Percentiles rank a stretch among this genome's conserved stretches.
Evolutionary conservation across 2,113 vertebrate genomes (phyloP).

Genomic region (Aspidoscelis tigris): DNA sequence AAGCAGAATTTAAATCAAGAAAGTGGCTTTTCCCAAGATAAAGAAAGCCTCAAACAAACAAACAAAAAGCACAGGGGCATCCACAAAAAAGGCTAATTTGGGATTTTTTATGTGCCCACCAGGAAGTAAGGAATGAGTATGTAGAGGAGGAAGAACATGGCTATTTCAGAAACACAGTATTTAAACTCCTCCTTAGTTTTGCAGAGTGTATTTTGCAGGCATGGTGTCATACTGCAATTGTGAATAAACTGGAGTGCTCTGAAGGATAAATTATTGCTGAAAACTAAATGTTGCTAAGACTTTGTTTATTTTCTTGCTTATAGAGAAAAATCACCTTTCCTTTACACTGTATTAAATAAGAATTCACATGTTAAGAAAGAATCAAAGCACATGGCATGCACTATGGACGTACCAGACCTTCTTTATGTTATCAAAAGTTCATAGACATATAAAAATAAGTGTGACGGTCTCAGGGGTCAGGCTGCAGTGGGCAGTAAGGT

Average conservation of each 20-base stretch:
- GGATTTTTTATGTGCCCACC: slow-evolving; percentile 41
- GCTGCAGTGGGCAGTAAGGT: too few species aligned
- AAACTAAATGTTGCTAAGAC: not conserved
- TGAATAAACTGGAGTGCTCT: not conserved
- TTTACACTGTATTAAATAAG: not conserved
- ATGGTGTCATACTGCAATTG: not conserved
- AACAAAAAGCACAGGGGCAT: slow-evolving; percentile 35
- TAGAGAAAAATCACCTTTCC: not conserved
- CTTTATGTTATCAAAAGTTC: not conserved
- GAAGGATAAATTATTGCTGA: not conserved
- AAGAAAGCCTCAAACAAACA: slow-evolving; percentile 24
- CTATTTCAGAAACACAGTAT: not conserved
- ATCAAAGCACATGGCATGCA: not conserved
- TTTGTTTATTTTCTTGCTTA: not conserved
- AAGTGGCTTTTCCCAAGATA: not conserved
- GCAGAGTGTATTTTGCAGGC: not conserved
- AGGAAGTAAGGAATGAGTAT: slow-evolving; percentile 11
- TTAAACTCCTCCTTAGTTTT: not conserved
- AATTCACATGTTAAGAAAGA: not conserved
- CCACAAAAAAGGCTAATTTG: slow-evolving; percentile 39
- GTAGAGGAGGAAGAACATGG: not conserved
- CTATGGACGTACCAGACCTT: not conserved
- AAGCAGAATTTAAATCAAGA: not conserved
- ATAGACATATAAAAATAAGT: not conserved
- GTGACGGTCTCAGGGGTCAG: too few species aligned